phyloP scores from a whole-genome alignment of 2,888 invertebrate genomes.

The Synergus japonicus region DNA sequence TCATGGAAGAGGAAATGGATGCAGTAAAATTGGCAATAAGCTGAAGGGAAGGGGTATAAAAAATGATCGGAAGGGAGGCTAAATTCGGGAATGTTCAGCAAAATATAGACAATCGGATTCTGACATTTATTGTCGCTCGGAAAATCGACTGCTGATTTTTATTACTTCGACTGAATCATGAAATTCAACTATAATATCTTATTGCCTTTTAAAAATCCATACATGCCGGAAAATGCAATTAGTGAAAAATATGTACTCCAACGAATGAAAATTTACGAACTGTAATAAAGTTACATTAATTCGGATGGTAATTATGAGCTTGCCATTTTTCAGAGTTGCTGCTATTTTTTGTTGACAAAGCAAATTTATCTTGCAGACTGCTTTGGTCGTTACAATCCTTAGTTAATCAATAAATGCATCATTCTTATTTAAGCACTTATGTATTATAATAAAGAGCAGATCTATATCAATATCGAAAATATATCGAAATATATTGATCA shows the following conservation, averaged over 20 bases:
- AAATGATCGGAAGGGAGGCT: background rate
- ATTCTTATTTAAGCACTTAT: too few relatives aligned
- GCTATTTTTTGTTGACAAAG: constrained; percentile 1
- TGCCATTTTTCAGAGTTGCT: background rate
- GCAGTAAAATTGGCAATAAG: background rate
- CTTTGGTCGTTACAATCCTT: background rate
- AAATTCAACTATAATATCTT: background rate
- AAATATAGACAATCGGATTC: background rate
- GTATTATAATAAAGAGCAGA: too few relatives aligned
- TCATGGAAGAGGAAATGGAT: background rate
- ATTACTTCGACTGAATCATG: background rate
- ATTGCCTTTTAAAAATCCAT: background rate
- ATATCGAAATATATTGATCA: too few relatives aligned
- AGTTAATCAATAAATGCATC: background rate
- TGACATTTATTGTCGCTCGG: background rate
- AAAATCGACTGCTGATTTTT: constrained; percentile 14
- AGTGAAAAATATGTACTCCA: constrained; percentile 27
- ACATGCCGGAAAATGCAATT: constrained; percentile 3
- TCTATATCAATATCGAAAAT: too few relatives aligned
- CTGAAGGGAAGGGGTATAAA: background rate
- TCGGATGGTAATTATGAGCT: background rate
- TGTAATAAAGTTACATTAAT: background rate
- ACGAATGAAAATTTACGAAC: background rate
- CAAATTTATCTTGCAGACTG: background rate
- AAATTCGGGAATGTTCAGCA: background rate